phyloP scores from a whole-genome alignment of 1,140 invertebrate species.

The Euschistus heros region DNA sequence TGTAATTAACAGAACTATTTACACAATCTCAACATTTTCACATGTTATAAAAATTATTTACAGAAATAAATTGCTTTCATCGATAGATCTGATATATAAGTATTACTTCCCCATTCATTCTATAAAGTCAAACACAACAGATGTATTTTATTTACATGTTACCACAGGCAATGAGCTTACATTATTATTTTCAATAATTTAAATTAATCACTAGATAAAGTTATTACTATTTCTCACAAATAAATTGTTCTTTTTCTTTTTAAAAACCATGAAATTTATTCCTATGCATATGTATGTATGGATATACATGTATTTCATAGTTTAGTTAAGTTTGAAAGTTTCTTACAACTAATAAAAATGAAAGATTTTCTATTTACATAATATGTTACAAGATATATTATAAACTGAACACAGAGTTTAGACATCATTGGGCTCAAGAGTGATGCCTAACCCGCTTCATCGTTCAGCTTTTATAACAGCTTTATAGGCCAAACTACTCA shows the following conservation, averaged over 20 bases:
- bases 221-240: constrained; percentile 8
- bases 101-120: constrained; percentile 9
- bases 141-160: not conserved
- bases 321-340: not conserved
- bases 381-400: constrained; percentile 25
- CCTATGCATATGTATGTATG: not conserved
- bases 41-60: constrained; percentile 4
- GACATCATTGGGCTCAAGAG: constrained; percentile 28
- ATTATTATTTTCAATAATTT: constrained; percentile 15
- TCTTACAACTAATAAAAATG: not conserved
- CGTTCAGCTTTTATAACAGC: not conserved
- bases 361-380: not conserved
- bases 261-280: not conserved
- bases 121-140: not conserved
- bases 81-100: not conserved
- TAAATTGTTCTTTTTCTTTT: not conserved
- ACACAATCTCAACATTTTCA: constrained; percentile 1
- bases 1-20: constrained; percentile 5
- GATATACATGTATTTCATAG: not conserved
- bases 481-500: constrained; percentile 30
- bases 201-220: constrained; percentile 16
- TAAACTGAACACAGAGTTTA: constrained; percentile 22
- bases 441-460: constrained; percentile 18
- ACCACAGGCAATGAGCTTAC: constrained; percentile 25
- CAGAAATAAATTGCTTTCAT: constrained; percentile 11